Conservation (phyloP, 1,140 invertebrate species). For the Ceratitis capitata region DNA sequence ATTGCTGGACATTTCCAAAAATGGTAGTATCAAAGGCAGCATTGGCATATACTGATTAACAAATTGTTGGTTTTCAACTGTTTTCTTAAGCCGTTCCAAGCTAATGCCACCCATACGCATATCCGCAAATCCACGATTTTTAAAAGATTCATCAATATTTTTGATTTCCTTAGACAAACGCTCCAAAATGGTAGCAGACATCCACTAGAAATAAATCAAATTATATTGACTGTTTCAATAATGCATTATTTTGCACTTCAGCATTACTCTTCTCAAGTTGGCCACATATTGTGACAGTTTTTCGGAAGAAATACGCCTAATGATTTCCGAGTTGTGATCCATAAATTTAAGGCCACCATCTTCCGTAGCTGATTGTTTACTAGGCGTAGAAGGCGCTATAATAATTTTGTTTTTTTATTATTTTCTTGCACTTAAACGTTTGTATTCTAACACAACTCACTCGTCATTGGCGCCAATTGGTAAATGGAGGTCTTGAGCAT, state of each 20-base stretch:
- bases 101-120: conserved; percentile 76
- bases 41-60: conserved; percentile 75
- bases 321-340: conserved; percentile 61
- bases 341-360: conserved; percentile 56
- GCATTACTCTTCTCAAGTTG: conserved; percentile 57
- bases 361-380: conserved; percentile 55
- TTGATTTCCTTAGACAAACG: conserved; percentile 77
- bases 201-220: conserved; percentile 74
- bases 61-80: conserved; percentile 69
- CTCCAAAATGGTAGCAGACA: conserved; percentile 79
- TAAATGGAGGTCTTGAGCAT: conserved; percentile 60
- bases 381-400: conserved; percentile 48
- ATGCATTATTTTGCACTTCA: no score
- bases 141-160: conserved; percentile 73
- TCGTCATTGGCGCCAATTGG: conserved; percentile 54
- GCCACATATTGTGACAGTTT: conserved; percentile 60
- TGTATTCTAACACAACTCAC: conserved; percentile 41
- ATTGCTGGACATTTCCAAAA: conserved; percentile 80
- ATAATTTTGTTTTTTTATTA: background rate
- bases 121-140: conserved; percentile 76
- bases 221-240: no score
- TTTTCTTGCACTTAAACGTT: background rate
- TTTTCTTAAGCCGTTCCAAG: conserved; percentile 76
- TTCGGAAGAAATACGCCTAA: conserved; percentile 58
- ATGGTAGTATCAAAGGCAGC: conserved; percentile 76